These are phyloP conservation scores for Patella pellucida DNA, from an alignment of 2,888 invertebrate species.

Conservation along the genomic window DNA sequence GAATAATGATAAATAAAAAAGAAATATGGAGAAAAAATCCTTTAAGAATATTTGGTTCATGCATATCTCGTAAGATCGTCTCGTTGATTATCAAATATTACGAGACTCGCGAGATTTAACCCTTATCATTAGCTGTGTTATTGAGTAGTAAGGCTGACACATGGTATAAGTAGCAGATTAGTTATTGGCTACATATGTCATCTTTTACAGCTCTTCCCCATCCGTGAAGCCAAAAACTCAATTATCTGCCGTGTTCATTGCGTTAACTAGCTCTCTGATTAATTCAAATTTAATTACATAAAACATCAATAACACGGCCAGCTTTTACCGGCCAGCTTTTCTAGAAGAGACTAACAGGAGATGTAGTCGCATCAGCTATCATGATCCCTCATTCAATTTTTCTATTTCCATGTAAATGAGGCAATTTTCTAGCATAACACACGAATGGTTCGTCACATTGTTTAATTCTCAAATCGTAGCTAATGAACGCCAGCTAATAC, in stretches of 20 bases:
- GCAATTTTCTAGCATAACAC: slow-evolving; percentile 16
- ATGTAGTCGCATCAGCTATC: slow-evolving; percentile 14
- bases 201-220: slow-evolving; percentile 35
- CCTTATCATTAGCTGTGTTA: slow-evolving; percentile 25
- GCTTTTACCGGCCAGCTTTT: slow-evolving; percentile 15
- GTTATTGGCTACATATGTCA: slow-evolving; percentile 41
- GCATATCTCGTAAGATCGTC: slow-evolving; percentile 13
- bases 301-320: slow-evolving; percentile 31
- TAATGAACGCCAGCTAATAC: slow-evolving; percentile 4
- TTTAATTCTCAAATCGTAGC: slow-evolving; percentile 5
- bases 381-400: slow-evolving; percentile 23
- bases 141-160: slow-evolving; percentile 38
- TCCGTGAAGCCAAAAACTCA: slow-evolving; percentile 43
- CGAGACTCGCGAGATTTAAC: slow-evolving; percentile 20
- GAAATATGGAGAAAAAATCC: too few relatives aligned
- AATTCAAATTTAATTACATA: slow-evolving; percentile 63
- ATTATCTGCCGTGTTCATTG: slow-evolving; percentile 42
- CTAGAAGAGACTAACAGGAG: slow-evolving; percentile 12
- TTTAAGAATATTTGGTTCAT: slow-evolving; percentile 7
- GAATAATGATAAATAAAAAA: too few relatives aligned
- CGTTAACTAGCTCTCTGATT: slow-evolving; percentile 53
- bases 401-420: slow-evolving; percentile 28
- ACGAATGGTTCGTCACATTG: slow-evolving; percentile 11
- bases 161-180: slow-evolving; percentile 39
- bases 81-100: slow-evolving; percentile 20